Percentiles rank a stretch among this genome's conserved stretches.
phyloP scores from a whole-genome alignment of 1,140 invertebrate species.

The Drosophila sp. region DNA sequence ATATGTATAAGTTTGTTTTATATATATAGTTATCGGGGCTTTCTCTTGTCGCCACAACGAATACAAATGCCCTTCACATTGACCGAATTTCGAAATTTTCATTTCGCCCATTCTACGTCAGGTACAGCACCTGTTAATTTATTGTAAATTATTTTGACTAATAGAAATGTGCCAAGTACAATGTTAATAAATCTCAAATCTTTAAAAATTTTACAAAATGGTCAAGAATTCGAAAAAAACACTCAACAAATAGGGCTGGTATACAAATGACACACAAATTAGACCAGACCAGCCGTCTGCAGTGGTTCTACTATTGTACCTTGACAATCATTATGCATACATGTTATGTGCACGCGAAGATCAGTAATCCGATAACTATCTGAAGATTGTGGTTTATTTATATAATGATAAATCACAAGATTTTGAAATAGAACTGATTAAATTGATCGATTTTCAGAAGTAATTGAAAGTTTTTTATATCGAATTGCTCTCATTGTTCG shows the following conservation, averaged over 20 bases:
- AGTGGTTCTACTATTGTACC: not conserved
- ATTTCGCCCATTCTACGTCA: not conserved
- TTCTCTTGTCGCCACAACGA: slow-evolving; percentile 13
- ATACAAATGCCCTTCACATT: slow-evolving; percentile 49
- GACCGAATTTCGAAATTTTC: slow-evolving; percentile 22
- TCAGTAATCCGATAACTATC: not conserved
- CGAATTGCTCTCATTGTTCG: too few relatives aligned
- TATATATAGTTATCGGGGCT: not conserved
- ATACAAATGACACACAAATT: not conserved
- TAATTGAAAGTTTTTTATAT: not conserved
- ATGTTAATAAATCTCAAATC: not conserved
- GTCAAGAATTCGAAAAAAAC: not conserved
- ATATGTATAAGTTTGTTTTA: not conserved
- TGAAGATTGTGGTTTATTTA: not conserved
- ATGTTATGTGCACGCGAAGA: not conserved
- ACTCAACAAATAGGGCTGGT: not conserved
- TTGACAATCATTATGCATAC: not conserved
- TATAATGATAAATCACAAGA: not conserved
- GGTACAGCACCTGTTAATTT: slow-evolving; percentile 7
- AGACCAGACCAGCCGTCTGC: not conserved
- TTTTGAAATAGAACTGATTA: not conserved
- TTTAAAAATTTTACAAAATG: not conserved
- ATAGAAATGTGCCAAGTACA: slow-evolving; percentile 9
- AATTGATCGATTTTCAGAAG: too few relatives aligned
- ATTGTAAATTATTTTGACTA: slow-evolving; percentile 20